phyloP scores from a whole-genome alignment of 2,113 vertebrate genomes.

The Colistium nudipinnis region DNA sequence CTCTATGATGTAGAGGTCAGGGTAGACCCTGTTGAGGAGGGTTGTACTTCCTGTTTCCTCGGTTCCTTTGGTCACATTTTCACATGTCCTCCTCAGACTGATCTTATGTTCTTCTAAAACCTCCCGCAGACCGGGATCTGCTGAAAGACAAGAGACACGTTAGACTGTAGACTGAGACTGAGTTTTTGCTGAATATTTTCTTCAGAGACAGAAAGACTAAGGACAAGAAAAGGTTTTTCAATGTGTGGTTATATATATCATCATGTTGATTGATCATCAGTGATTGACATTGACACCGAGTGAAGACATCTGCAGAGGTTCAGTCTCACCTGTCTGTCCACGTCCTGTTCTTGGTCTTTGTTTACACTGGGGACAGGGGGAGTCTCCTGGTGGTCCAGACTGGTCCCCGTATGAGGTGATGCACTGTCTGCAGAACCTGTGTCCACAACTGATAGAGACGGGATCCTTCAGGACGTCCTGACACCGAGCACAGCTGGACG shows the following conservation, averaged over 20 bases:
- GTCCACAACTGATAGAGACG: background rate
- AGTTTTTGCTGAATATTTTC: too few species aligned
- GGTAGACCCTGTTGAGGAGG: background rate
- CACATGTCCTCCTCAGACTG: background rate
- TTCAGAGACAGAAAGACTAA: too few species aligned
- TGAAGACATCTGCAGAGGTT: background rate
- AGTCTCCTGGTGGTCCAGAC: too few species aligned
- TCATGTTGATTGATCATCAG: too few species aligned
- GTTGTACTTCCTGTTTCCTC: background rate
- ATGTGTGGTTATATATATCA: too few species aligned
- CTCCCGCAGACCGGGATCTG: background rate
- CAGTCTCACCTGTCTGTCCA: background rate
- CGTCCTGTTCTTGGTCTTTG: background rate
- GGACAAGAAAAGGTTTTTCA: too few species aligned
- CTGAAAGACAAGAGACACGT: background rate
- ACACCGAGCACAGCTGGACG: background rate
- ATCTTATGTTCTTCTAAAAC: conserved; percentile 1
- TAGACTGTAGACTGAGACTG: too few species aligned
- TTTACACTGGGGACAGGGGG: background rate
- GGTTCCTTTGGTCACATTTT: background rate
- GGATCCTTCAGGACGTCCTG: background rate
- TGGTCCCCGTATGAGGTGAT: background rate
- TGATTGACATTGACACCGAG: background rate
- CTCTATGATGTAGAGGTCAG: conserved; percentile 8
- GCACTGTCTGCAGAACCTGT: background rate